phyloP scores from a whole-genome alignment of 1,140 invertebrate genomes.

The Acromyrmex heyeri region DNA sequence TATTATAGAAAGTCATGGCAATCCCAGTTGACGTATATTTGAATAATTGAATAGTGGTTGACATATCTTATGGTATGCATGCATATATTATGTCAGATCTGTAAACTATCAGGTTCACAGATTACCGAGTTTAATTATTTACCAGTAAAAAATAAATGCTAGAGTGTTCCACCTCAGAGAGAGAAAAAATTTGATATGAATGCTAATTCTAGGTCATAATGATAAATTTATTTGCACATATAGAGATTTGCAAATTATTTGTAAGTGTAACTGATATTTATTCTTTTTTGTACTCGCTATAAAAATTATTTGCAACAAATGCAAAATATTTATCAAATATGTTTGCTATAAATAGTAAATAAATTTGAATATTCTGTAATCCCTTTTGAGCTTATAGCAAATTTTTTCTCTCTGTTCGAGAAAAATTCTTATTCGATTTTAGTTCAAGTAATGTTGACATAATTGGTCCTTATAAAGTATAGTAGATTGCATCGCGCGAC shows the following conservation, averaged over 20 bases:
- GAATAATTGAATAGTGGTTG: background rate
- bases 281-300: too few species aligned
- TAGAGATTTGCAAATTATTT: too few species aligned
- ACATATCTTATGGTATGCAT: background rate
- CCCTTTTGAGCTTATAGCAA: too few species aligned
- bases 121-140: background rate
- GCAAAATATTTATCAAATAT: too few species aligned
- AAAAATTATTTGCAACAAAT: too few species aligned
- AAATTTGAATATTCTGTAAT: too few species aligned
- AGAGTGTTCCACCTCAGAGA: background rate
- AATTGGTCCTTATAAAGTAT: background rate
- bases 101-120: background rate
- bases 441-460: background rate
- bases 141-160: background rate
- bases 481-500: background rate
- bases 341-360: too few species aligned
- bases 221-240: too few species aligned
- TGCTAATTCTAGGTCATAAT: too few species aligned
- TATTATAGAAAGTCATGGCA: background rate
- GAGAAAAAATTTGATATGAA: too few species aligned
- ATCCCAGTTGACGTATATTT: background rate
- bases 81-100: background rate
- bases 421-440: background rate
- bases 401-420: too few species aligned
- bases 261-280: too few species aligned